Evolutionary conservation across 2,113 vertebrate species (phyloP).

Genomic region (Delphinapterus leucas): DNA sequence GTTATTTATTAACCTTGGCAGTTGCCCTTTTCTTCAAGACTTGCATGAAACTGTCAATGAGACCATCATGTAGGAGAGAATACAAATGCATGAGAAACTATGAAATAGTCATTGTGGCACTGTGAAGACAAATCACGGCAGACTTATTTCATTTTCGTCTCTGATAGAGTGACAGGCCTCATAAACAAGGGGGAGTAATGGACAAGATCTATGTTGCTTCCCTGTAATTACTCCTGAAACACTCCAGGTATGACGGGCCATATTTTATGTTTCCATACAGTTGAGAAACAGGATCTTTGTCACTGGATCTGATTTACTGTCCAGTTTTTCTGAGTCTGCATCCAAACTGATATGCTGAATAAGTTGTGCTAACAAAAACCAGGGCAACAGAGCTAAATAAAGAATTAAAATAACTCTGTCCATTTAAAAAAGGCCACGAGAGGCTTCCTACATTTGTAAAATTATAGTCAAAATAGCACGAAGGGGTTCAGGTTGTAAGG

Average conservation of each 20-base stretch:
- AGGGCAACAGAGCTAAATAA: slow-evolving; percentile 5
- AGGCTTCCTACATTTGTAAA: neutral
- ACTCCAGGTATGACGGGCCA: neutral
- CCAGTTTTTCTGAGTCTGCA: neutral
- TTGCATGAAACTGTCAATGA: neutral
- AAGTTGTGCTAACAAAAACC: slow-evolving; percentile 13
- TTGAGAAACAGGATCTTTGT: slow-evolving; percentile 42
- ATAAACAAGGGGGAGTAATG: slow-evolving; percentile 52
- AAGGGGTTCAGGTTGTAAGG: neutral
- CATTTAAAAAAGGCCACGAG: neutral
- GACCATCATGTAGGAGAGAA: neutral
- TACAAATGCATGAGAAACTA: slow-evolving; percentile 11
- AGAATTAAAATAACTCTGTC: neutral
- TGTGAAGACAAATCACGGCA: slow-evolving; percentile 51
- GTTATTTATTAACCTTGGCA: neutral
- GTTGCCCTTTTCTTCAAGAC: neutral
- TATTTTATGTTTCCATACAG: slow-evolving; percentile 59
- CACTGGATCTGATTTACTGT: neutral
- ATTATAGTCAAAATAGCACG: neutral
- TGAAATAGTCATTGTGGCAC: neutral
- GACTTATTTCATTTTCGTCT: slow-evolving; percentile 56
- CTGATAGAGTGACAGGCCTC: slow-evolving; percentile 47
- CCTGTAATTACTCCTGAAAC: slow-evolving; percentile 51
- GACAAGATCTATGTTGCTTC: slow-evolving; percentile 38
- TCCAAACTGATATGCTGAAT: neutral